Percentiles rank a stretch among this genome's conserved stretches.
phyloP scores from a whole-genome alignment of 2,888 invertebrate genomes.

The Stenoptilia bipunctidactyla region DNA sequence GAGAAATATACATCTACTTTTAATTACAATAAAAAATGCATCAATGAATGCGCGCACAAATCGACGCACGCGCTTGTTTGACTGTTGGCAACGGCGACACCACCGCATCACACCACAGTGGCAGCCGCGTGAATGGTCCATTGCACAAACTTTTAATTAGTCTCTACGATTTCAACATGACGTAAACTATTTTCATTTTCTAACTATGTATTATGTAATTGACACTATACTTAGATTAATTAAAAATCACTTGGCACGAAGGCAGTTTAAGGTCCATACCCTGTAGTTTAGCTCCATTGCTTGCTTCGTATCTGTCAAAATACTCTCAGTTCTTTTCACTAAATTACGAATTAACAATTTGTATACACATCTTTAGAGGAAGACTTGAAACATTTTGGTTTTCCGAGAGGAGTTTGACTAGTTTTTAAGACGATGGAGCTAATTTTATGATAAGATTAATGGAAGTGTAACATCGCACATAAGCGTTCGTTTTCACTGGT shows the following conservation, averaged over 20 bases:
- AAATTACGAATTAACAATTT: slow-evolving; percentile 17
- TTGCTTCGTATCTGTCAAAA: slow-evolving; percentile 54
- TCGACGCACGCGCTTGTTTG: slow-evolving; percentile 15
- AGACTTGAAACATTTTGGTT: slow-evolving; percentile 36
- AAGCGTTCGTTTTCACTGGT: no score
- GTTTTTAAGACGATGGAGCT: slow-evolving; percentile 53
- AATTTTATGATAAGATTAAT: slow-evolving; percentile 22
- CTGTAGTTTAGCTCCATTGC: slow-evolving; percentile 52
- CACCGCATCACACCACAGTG: slow-evolving; percentile 29
- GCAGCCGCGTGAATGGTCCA: slow-evolving; percentile 37
- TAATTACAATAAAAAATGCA: slow-evolving; percentile 68
- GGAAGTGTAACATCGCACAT: no score
- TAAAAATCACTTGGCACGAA: slow-evolving; percentile 70
- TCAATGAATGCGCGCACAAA: slow-evolving; percentile 35
- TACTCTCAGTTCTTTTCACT: slow-evolving; percentile 42
- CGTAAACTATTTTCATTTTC: slow-evolving; percentile 34
- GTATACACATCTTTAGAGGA: slow-evolving; percentile 38
- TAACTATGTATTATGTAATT: slow-evolving; percentile 56
- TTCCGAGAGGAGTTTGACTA: slow-evolving; percentile 64
- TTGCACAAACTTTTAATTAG: slow-evolving; percentile 60
- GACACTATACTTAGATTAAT: slow-evolving; percentile 46
- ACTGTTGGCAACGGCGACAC: slow-evolving; percentile 45
- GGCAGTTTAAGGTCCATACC: slow-evolving; percentile 66
- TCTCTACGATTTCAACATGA: slow-evolving; percentile 50
- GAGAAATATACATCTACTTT: slow-evolving; percentile 30